Percentiles rank a stretch among this genome's conserved stretches.
Conservation (phyloP, 2,797 vertebrate genomes). For the Remorina albescens region DNA sequence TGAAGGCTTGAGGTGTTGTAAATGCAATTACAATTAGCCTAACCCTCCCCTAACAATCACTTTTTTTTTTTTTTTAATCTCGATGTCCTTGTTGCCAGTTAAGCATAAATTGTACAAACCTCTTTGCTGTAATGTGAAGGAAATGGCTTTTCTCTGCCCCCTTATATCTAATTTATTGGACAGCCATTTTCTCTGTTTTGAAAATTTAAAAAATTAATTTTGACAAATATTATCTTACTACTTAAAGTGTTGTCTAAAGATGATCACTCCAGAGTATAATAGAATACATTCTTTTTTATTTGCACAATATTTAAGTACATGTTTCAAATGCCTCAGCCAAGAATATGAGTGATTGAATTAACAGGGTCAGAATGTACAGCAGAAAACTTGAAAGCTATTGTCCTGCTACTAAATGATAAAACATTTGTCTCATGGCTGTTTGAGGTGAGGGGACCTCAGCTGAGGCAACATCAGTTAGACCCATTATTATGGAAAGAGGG, state of each 20-base stretch:
- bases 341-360: constrained; percentile 27
- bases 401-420: constrained; percentile 49
- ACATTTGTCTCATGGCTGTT: constrained; percentile 48
- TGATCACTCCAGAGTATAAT: background rate
- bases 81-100: constrained; percentile 23
- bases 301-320: constrained; percentile 12
- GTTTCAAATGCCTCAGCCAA: constrained; percentile 16
- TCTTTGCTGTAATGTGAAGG: constrained; percentile 2
- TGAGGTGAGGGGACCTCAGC: constrained; percentile 27
- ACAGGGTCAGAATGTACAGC: background rate
- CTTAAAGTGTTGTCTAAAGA: background rate
- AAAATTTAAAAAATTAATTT: constrained; percentile 6
- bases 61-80: constrained; percentile 22
- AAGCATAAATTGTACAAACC: constrained; percentile 6
- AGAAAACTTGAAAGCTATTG: constrained; percentile 33
- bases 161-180: background rate
- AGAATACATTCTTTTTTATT: constrained; percentile 1
- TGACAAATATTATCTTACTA: background rate
- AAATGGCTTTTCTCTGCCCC: background rate
- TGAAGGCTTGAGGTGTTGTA: constrained; percentile 41
- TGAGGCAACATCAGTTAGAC: constrained; percentile 14
- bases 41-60: constrained; percentile 26
- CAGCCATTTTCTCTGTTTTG: background rate
- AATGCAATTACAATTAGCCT: constrained; percentile 34
- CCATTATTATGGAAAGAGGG: constrained; percentile 22